Percentiles rank a stretch among this genome's conserved stretches.
Evolutionary conservation across 2,113 vertebrate species (phyloP).

Genomic region (Nyctibius bracteatus): DNA sequence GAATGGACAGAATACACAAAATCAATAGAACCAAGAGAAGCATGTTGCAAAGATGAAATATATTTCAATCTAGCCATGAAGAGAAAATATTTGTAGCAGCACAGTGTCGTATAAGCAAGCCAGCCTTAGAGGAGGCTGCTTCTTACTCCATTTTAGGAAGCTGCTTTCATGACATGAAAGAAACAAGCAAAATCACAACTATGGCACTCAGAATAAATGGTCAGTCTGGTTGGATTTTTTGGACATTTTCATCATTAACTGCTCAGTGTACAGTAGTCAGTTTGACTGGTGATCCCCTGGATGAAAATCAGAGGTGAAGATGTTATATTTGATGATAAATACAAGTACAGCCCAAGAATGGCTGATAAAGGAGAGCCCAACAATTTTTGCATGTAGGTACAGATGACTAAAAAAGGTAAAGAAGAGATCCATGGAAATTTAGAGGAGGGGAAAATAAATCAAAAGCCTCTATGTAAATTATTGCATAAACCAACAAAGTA

Average conservation of each 20-base stretch:
- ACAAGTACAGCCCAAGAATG: not conserved
- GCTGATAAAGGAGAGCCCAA: not conserved
- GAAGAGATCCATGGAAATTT: not conserved
- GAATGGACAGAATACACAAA: not conserved
- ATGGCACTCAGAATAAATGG: not conserved
- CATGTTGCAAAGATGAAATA: not conserved
- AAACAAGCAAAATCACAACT: not conserved
- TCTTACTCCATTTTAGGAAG: not conserved
- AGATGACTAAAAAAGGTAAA: not conserved
- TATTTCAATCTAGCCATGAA: not conserved
- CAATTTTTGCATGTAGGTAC: not conserved
- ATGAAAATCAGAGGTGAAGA: not conserved
- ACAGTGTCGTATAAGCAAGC: not conserved
- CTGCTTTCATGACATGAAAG: not conserved
- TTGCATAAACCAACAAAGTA: not conserved
- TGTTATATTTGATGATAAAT: not conserved
- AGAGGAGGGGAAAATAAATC: not conserved
- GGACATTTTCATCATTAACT: not conserved
- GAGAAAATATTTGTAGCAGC: not conserved
- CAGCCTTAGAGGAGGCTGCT: not conserved
- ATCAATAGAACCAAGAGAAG: not conserved
- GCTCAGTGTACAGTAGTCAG: not conserved
- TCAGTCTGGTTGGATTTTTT: not conserved
- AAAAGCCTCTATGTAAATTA: not conserved
- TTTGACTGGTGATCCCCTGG: not conserved